Base-by-base conservation (phyloP, 2,113 vertebrate genomes). In the Acrocephalus arundinaceus region DNA sequence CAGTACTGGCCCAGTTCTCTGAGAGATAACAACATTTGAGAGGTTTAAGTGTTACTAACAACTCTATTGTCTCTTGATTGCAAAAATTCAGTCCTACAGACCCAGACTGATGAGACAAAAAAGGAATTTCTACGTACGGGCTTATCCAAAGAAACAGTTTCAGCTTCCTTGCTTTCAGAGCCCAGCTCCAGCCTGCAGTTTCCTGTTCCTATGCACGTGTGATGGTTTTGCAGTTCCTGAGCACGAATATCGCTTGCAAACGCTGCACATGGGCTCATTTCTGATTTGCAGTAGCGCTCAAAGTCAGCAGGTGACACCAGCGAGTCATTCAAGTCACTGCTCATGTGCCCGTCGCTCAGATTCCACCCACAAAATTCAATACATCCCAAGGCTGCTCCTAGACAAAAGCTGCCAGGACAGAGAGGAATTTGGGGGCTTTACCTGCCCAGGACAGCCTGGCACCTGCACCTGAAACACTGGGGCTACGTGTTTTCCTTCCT, bases 181-280 rank as follows among this genome's bases (percentile, higher is more conserved):
- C 45, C 45, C 62, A 35, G 45, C 54, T 59, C 17, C 33, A 51
- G 52, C 11, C 17, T 12, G 6, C 18, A 33, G 37, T 37, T 22
- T 10, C 25, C 15, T 3, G 33, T 33, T 59, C 17, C 54, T 10
- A 0, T 19, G 31, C 54, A 10, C 2, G 17, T 2, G 39, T 33
- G 46, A 12, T 37, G 37, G 31, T 39, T 39, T 52, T 11, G 84
- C 63, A 45, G 46, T 2, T 2, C 0, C 33, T 4, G 54, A 52
- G 54, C 45, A 27, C 25, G 1, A 16, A 6, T 0, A 8, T 31
- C 62, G 7, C 28, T 1, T 3, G 52, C 35, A 7, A 16, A 14
- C 3, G 6, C 41, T 6, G 49, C 43, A 0, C 19, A 3, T 0
- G 37, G 45, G 45, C 33, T 77, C 21, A 2, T 28, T 37, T 10